Evolutionary conservation across 2,797 vertebrate species (phyloP).

Genomic region (Myotis daubentonii): DNA sequence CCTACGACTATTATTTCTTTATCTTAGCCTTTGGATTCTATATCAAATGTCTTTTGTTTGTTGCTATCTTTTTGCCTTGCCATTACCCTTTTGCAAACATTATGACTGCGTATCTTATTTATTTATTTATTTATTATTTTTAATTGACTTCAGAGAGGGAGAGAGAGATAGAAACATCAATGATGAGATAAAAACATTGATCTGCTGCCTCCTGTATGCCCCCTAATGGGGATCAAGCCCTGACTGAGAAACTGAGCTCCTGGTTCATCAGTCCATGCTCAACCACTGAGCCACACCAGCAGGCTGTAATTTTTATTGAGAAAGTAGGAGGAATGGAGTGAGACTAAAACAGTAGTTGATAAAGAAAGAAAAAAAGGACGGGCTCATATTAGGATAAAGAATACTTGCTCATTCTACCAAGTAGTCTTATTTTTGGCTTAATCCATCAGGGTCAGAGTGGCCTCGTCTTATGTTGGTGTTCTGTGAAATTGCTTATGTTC

Average conservation of each 20-base stretch:
- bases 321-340: neutral
- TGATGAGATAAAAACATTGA: no score
- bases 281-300: no score
- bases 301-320: neutral
- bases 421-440: neutral
- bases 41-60: neutral
- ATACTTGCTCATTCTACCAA: neutral
- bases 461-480: neutral
- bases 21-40: neutral
- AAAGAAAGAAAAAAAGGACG: neutral
- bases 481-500: neutral
- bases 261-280: no score
- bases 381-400: neutral
- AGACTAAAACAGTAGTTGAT: neutral
- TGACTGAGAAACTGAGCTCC: no score
- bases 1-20: neutral
- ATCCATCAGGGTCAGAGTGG: neutral
- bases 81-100: neutral
- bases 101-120: neutral
- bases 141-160: no score
- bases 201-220: no score
- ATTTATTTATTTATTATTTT: no score
- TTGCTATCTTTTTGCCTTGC: neutral
- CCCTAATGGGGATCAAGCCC: no score
- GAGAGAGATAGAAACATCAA: no score